Evolutionary conservation across 2,888 invertebrate genomes (phyloP).

Genomic region (Homarus gammarus): DNA sequence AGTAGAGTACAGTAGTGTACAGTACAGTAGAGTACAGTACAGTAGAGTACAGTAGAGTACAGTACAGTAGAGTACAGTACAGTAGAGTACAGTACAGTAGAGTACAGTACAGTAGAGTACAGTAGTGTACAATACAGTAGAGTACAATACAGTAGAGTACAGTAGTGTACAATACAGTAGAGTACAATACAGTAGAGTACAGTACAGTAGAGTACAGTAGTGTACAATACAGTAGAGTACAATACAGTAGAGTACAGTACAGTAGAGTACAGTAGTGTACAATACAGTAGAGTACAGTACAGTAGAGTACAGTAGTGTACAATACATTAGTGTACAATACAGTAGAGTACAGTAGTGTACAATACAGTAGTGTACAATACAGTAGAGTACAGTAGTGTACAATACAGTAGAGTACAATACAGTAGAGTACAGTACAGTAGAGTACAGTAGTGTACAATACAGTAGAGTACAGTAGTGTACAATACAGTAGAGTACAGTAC

Average conservation of each 20-base stretch:
- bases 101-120: conserved; percentile 13
- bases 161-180: no score
- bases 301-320: not conserved
- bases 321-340: not conserved
- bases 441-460: conserved; percentile 10
- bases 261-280: not conserved
- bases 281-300: not conserved
- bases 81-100: not conserved
- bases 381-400: not conserved
- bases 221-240: not conserved
- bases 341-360: not conserved
- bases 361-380: not conserved
- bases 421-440: no score
- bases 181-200: no score
- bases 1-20: no score
- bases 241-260: not conserved
- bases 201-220: not conserved
- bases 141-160: not conserved
- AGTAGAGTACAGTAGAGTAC: no score
- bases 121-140: conserved; percentile 19
- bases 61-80: no score
- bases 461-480: conserved; percentile 3
- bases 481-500: conserved; percentile 3
- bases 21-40: no score
- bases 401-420: conserved; percentile 16